These are phyloP conservation scores for Conopomorpha cramerella DNA, from an alignment of 1,140 invertebrate species.

Conservation along the genomic window DNA sequence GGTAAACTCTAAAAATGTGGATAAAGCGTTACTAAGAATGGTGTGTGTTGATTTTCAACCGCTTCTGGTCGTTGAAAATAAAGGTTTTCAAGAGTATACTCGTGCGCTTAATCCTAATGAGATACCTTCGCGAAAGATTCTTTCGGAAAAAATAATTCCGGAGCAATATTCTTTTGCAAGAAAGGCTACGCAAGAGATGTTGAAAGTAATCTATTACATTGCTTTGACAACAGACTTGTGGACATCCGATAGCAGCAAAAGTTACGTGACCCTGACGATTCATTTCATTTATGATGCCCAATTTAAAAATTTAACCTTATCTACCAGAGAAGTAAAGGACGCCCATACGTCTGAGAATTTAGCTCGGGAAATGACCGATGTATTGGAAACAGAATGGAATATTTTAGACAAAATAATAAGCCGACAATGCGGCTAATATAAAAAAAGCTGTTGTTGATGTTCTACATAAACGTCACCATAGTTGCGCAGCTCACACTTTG, in stretches of 20 bases:
- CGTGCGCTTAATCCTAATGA: constrained; percentile 1
- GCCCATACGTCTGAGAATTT: constrained; percentile 7
- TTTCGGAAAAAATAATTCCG: constrained; percentile 1
- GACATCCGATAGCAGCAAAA: constrained; percentile 10
- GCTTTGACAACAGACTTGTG: constrained; percentile 3
- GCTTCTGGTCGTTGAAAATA: constrained; percentile 1
- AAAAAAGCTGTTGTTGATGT: constrained; percentile 8
- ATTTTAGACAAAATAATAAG: constrained; percentile 9
- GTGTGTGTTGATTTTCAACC: constrained; percentile 1
- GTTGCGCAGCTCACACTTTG: constrained; percentile 16
- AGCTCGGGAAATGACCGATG: constrained; percentile 5
- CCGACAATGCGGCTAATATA: constrained; percentile 17
- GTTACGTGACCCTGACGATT: constrained; percentile 9
- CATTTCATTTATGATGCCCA: constrained; percentile 10
- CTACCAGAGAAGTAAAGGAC: constrained; percentile 3
- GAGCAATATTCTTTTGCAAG: constrained; percentile 1
- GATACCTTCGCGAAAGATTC: constrained; percentile 1
- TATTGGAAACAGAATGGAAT: constrained; percentile 9
- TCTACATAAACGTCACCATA: constrained; percentile 13
- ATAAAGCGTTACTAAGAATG: constrained; percentile 1
- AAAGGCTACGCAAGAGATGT: constrained; percentile 1
- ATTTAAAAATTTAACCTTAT: constrained; percentile 6
- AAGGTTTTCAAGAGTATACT: constrained; percentile 1
- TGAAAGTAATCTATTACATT: neutral
- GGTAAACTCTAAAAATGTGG: neutral